Evolutionary conservation across 2,797 vertebrate genomes (phyloP), one percentile per base, ranked within the genome.

Genomic region (Urocyon cinereoargenteus): DNA sequence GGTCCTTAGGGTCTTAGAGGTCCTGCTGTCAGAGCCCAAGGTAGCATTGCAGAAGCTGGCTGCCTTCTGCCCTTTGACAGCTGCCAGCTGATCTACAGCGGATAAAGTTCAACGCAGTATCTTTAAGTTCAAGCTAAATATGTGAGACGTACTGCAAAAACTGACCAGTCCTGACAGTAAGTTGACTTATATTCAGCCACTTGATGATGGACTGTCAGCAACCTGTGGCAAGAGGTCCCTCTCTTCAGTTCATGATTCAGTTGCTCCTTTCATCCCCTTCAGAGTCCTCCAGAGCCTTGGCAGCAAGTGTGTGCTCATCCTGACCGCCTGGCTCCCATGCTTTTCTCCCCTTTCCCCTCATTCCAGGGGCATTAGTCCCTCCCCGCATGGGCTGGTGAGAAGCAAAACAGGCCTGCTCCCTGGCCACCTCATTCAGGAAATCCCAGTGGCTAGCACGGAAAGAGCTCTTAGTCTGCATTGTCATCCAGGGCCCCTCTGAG

Each of bases 361-460:
- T 4, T 51, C 19, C 19, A 24, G 26, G 26, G 13, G 21, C 22
- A 7, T 79, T 72, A 28, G 1, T 57, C 14, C 31, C 86, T 31
- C 45, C 0, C n/a, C 14, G 11, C 24, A 2, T 4, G 19, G 72
- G n/a, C 57, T 82, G n/a, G 7, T 28, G 24, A 72, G 49, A 16
- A 26, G 61, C 51, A 40, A 51, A 51, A 40, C 19, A n/a, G 61
- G 68, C 57, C 66, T 21, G 9, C 34, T 55, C 0, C 51, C 40
- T 13, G 6, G 14, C 51, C 49, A 28, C 62, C 40, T 40, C 2
- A 0, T 57, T 57, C 19, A 12, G 22, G 40, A 22, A 21, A 5
- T 64, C 31, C 78, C 28, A 4, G 19, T 10, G 1, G 73, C n/a
- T 34, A 12, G 57, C 15, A 0, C 0, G 4, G 34, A 45, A 24